These are phyloP conservation scores for Prionailurus viverrinus DNA, from an alignment of 2,113 vertebrate species.

Conservation along the genomic window DNA sequence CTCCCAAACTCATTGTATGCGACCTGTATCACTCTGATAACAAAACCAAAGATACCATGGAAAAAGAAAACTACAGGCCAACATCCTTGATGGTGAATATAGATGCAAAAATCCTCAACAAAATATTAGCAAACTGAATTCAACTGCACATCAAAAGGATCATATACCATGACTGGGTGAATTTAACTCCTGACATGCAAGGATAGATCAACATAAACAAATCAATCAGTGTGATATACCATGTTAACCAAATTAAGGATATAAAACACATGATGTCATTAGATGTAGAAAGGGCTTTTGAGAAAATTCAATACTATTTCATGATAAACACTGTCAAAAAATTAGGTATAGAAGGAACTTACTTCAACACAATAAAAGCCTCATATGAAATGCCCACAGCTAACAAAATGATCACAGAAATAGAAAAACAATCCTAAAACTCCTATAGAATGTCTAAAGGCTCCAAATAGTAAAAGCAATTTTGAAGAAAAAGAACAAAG, in stretches of 20 bases:
- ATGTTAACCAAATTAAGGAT: neutral
- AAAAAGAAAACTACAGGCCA: neutral
- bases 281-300: neutral
- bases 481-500: neutral
- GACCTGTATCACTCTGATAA: neutral
- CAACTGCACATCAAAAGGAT: neutral
- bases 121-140: neutral
- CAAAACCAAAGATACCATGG: neutral
- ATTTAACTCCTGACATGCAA: neutral
- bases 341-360: neutral
- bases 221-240: neutral
- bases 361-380: neutral
- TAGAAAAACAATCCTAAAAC: neutral
- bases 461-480: neutral
- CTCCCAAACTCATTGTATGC: neutral
- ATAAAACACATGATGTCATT: neutral
- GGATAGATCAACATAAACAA: neutral
- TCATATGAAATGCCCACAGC: neutral
- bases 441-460: neutral
- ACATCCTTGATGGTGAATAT: neutral
- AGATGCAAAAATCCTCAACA: neutral
- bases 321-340: neutral
- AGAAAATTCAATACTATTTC: neutral
- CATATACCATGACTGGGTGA: neutral
- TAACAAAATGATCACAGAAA: neutral